These are phyloP conservation scores for Galeruca laticollis DNA, from an alignment of 2,888 invertebrate species.

Conservation along the genomic window DNA sequence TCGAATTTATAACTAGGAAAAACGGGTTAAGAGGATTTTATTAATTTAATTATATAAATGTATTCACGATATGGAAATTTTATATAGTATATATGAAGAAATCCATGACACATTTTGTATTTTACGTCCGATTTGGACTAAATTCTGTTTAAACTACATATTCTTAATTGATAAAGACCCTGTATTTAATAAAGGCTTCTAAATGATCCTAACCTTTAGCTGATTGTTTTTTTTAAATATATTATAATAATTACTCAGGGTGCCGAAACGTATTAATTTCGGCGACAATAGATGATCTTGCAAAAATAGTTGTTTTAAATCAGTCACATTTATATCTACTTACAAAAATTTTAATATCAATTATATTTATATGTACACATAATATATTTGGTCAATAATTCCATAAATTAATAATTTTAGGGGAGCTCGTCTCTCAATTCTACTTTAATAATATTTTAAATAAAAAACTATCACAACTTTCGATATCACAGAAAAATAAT, in stretches of 20 bases:
- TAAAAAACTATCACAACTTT: slow-evolving; percentile 42
- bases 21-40: slow-evolving; percentile 6
- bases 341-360: slow-evolving; percentile 56
- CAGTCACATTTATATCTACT: slow-evolving; percentile 56
- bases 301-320: slow-evolving; percentile 53
- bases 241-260: slow-evolving; percentile 56
- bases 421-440: not conserved
- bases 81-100: slow-evolving; percentile 56
- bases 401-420: slow-evolving; percentile 49
- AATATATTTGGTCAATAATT: slow-evolving; percentile 51
- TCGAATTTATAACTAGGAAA: slow-evolving; percentile 10
- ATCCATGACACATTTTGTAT: slow-evolving; percentile 61
- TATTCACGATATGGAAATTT: slow-evolving; percentile 49
- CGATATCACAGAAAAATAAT: slow-evolving; percentile 43
- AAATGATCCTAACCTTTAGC: slow-evolving; percentile 64
- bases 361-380: slow-evolving; percentile 48
- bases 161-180: slow-evolving; percentile 67
- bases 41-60: slow-evolving; percentile 46
- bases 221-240: slow-evolving; percentile 59
- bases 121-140: slow-evolving; percentile 56
- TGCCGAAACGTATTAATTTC: slow-evolving; percentile 50
- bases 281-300: slow-evolving; percentile 52
- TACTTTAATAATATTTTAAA: slow-evolving; percentile 29
- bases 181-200: slow-evolving; percentile 67
- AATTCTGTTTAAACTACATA: slow-evolving; percentile 61